These are phyloP conservation scores for Emydoidea blandingii DNA, from an alignment of 2,797 vertebrate genomes.

Conservation along the genomic window DNA sequence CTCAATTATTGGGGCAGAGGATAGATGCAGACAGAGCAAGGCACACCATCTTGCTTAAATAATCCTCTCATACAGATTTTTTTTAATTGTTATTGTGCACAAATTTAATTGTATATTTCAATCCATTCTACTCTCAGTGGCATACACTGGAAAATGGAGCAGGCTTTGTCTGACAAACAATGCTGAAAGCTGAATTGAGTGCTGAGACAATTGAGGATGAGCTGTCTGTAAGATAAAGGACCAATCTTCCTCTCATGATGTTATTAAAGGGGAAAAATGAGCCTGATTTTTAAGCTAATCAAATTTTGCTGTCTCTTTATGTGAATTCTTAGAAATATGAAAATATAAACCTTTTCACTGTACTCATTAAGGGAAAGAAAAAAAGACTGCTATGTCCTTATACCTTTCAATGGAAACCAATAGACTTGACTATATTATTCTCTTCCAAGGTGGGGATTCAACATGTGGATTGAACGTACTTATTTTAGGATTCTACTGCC, in stretches of 20 bases:
- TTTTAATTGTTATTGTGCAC: not conserved
- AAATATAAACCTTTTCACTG: not conserved
- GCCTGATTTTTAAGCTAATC: not conserved
- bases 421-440: not conserved
- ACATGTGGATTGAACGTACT: not conserved
- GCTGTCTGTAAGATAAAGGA: not conserved
- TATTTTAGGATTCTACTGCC: not conserved
- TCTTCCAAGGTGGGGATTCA: not conserved
- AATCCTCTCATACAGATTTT: not conserved
- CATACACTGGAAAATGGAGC: fast-evolving
- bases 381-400: not conserved
- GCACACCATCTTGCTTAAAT: not conserved
- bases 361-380: not conserved
- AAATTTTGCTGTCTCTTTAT: not conserved
- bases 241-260: not conserved
- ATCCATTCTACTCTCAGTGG: not conserved
- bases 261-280: not conserved
- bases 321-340: not conserved
- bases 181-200: not conserved
- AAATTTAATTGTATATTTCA: slow-evolving; percentile 22
- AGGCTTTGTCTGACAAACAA: not conserved
- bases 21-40: slow-evolving; percentile 17
- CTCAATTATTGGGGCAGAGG: slow-evolving; percentile 8
- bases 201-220: not conserved
- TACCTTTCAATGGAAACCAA: not conserved